Evolutionary conservation across 1,140 invertebrate species (phyloP), one percentile per base, ranked within the genome.

Genomic region (Aphelinus atriplicis): DNA sequence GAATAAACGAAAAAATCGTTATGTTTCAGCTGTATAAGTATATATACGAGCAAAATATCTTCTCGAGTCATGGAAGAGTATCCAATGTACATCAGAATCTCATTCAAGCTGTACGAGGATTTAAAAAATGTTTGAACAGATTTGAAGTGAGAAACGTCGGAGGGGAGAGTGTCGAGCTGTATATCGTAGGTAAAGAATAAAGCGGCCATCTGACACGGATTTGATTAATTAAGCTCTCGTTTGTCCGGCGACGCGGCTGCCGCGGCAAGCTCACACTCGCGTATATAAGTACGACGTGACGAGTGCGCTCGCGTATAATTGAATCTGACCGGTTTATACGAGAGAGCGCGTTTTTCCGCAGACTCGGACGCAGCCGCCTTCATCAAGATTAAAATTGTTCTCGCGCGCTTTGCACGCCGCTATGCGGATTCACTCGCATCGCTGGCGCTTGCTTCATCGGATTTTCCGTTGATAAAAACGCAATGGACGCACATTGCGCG

Each of bases 141-240:
- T 60, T n/a, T n/a, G 58, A n/a, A 26, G 7, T 7, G 6, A 43
- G 58, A 60, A 60, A 60, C n/a, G 26, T 3, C 58, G 58, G 51
- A n/a, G 51, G 9, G 9, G 51, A 53, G 51, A 9, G 4, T 10
- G 58, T n/a, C 58, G 58, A 10, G n/a, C 26, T 4, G 42, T 7
- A 10, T 5, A 55, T 10, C 53, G 10, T 55, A 43, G 7, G 58
- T 7, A 60, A 60, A 60, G 26, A 67, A 67, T 10, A 69, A 69
- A 58, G 43, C 4, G 45, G 26, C 46, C 0, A 62, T 26, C 75
- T 64, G 75, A 55, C 71, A 64, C 65, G 50, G 62, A 74, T 74
- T 77, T 77, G 62, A 60, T 71, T 77, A 77, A 77, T 77, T 71
- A 77, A 77, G 63, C 42, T 55, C 76, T 67, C 73, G 71, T 75